Base-by-base conservation (phyloP, 2,888 invertebrate species). In the Cerceris rybyensis region DNA sequence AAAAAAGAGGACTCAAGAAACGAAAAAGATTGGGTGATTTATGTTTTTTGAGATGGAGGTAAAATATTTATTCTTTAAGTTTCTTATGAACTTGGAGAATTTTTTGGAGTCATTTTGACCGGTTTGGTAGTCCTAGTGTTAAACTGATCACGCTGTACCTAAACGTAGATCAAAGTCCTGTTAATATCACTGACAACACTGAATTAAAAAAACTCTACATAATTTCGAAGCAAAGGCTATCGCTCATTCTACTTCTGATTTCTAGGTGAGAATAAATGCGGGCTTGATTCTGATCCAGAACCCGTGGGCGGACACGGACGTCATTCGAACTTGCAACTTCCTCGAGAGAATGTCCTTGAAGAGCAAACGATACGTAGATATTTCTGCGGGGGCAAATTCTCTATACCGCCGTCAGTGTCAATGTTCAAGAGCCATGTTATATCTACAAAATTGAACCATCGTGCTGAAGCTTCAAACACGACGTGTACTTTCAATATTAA, bases 221-320 rank as follows among this genome's bases (percentile, higher is more conserved):
- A 55, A 17, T 17, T 55, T 17, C 8, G 5, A 16, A 55, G 8
- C 17, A 9, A 52, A 11, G 13, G 1, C 28, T 52, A 8, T 11
- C 9, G 5, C 63, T 6, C 11, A 74, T 74, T 72, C 68, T 39
- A 41, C 39, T 64, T 57, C 50, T 43, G 57, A 13, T 61, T 72
- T 70, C 54, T 67, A 78, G 72, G 52, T 65, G 55, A 46, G 49
- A 59, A 57, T 55, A 68, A 49, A 67, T 50, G 43, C 55, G 41
- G 70, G 66, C 72, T 83, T 86, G 86, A 83, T 83, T 64, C 73
- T 49, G 74, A 61, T 81, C 82, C 80, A 87, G 82, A 83, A 85
- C 42, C 67, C 80, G 86, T 87, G 74, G 87, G 86, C 81, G 85
- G 28, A 74, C 57, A 66, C 70, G 75, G 73, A 84, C 82, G 76